Evolutionary conservation across 2,113 vertebrate genomes (phyloP).

Genomic region (Pelodiscus sinensis): DNA sequence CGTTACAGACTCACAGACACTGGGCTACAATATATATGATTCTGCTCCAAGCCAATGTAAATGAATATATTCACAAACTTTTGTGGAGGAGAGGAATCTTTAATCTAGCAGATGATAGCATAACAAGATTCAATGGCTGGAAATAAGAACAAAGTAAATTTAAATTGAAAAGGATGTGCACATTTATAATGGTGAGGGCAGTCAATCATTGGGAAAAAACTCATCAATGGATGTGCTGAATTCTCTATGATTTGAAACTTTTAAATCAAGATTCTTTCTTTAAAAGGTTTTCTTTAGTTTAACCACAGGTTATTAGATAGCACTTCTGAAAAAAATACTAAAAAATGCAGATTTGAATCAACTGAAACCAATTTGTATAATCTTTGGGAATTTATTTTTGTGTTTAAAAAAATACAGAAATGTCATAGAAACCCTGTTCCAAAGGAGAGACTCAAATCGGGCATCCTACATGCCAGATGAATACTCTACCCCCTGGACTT

Average conservation of each 20-base stretch:
- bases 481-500: not conserved
- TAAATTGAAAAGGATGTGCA: not conserved
- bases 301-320: not conserved
- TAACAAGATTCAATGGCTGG: not conserved
- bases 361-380: not conserved
- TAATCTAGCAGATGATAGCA: not conserved
- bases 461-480: not conserved
- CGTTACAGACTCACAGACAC: no score
- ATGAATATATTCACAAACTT: not conserved
- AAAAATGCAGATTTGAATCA: not conserved
- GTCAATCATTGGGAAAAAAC: not conserved
- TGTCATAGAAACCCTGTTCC: not conserved
- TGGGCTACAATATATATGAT: no score
- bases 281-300: not conserved
- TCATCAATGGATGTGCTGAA: not conserved
- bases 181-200: not conserved
- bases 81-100: not conserved
- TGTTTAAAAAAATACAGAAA: not conserved
- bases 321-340: not conserved
- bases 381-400: not conserved
- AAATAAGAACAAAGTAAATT: not conserved
- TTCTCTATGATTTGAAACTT: not conserved
- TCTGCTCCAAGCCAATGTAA: not conserved
- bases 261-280: not conserved
- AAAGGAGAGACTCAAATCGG: not conserved